Base-by-base conservation (phyloP, 2,797 vertebrate species). In the Sylvilagus floridanus region DNA sequence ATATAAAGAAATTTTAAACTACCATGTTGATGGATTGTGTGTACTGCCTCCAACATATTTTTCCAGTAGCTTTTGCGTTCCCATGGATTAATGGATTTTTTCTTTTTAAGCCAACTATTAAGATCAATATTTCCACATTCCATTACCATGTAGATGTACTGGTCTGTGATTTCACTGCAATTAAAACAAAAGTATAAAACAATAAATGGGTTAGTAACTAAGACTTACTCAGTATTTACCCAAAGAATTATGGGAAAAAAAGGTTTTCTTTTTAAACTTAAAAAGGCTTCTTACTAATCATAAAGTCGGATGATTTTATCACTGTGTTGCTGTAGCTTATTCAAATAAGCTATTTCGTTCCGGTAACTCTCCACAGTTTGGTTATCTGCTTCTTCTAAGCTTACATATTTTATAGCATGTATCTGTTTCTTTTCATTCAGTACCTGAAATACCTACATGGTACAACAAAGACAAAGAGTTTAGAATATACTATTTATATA, bases 31-130 rank as follows among this genome's bases (percentile, higher is more conserved):
- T 99, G 99, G 96, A 99, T 99, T 91, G 99, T 99, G 35, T 99
- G 98, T 96, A 99, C 99, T 13, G 99, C 99, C 97, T 99, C 99
- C 97, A 99, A 98, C 99, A 99, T 99, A 96, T 99, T 99, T 98
- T 99, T 99, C 99, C 99, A 99, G 97, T 99, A 99, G 96, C 99
- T 99, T 97, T 99, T 99, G 75, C 99, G 98, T 96, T 99, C 99
- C 97, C 99, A 97, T 0, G 99, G 98, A 98, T 99, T 99, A 81
- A 99, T 98, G 4, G 96, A 96, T 93, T 99, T 99, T 96, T 99
- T 99, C 97, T 99, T 99, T 97, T 99, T 99, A 87, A 99, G 98
- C 99, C 99, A 99, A 94, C 99, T 99, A 97, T 99, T 99, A 77
- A 99, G 99, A 97, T 99, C 99, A 95, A 99, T 98, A 98, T 99